Conservation (phyloP, 2,888 invertebrate species). For the Mimumesa dahlbomi region DNA sequence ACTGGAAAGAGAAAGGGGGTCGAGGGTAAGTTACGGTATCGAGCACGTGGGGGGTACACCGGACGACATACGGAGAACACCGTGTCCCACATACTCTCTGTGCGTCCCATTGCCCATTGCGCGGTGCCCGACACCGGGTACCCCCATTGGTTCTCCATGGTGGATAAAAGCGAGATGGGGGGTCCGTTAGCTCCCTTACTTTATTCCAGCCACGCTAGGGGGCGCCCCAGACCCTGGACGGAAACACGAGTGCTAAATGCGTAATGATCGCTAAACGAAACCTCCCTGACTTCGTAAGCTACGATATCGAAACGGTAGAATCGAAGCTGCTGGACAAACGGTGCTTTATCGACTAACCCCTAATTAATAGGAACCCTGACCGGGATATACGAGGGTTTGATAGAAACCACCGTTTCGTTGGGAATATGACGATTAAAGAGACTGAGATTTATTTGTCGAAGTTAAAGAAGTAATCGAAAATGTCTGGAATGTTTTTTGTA, state of each 20-base stretch:
- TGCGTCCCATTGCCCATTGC: constrained; percentile 64
- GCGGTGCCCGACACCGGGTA: constrained; percentile 63
- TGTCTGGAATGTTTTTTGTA: too few species aligned
- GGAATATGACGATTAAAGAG: not conserved
- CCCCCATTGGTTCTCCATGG: constrained; percentile 69
- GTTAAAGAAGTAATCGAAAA: too few species aligned
- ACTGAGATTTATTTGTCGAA: not conserved
- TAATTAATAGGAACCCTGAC: constrained; percentile 38
- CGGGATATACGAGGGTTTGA: constrained; percentile 16
- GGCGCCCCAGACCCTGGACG: constrained; percentile 67
- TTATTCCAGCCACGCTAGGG: constrained; percentile 67
- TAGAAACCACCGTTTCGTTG: constrained; percentile 39
- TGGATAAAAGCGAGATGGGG: constrained; percentile 79
- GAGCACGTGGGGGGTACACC: constrained; percentile 74
- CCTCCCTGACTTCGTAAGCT: constrained; percentile 51
- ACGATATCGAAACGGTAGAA: constrained; percentile 22
- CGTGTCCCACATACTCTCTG: constrained; percentile 71
- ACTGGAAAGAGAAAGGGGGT: constrained; percentile 33
- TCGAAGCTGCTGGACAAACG: constrained; percentile 12
- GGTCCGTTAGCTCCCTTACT: constrained; percentile 71
- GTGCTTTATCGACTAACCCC: constrained; percentile 29
- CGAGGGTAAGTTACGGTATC: constrained; percentile 59
- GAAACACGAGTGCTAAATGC: constrained; percentile 77
- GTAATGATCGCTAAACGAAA: constrained; percentile 76
- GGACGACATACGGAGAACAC: constrained; percentile 76